phyloP scores from a whole-genome alignment of 2,797 vertebrate species.

The Tarsius wallacei region DNA sequence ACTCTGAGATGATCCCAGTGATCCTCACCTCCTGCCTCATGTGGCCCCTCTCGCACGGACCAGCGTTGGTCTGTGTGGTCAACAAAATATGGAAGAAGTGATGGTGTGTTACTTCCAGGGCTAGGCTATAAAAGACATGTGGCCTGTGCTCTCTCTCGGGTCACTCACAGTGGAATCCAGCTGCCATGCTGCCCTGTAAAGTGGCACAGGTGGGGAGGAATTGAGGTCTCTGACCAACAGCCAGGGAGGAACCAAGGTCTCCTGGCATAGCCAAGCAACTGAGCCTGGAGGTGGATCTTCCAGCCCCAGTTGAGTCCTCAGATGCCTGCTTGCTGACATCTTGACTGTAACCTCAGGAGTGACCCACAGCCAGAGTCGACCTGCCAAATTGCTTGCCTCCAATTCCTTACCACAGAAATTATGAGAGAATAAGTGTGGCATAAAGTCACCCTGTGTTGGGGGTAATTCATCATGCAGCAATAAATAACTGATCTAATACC shows the following conservation, averaged over 20 bases:
- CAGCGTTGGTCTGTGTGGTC: not conserved
- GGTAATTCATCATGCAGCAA: not conserved
- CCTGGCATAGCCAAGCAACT: not conserved
- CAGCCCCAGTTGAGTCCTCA: not conserved
- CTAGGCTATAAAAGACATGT: not conserved
- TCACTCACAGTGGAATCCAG: not conserved
- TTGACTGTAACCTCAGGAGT: not conserved
- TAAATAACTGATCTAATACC: not conserved
- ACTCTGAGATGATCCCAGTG: not conserved
- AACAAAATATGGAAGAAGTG: not conserved
- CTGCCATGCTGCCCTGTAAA: not conserved
- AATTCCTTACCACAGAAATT: not conserved
- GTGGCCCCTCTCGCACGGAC: not conserved
- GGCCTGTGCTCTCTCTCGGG: not conserved
- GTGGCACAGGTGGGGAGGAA: not conserved
- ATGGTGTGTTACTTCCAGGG: not conserved
- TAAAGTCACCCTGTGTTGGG: not conserved
- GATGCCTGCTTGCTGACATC: not conserved
- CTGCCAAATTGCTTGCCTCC: too few species aligned
- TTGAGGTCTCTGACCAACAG: not conserved
- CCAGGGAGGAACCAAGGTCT: not conserved
- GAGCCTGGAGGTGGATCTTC: not conserved
- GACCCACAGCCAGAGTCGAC: not conserved
- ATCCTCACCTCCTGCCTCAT: too few species aligned
- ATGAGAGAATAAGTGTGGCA: not conserved